phyloP scores from a whole-genome alignment of 2,888 invertebrate species.

The Rhingia campestris region DNA sequence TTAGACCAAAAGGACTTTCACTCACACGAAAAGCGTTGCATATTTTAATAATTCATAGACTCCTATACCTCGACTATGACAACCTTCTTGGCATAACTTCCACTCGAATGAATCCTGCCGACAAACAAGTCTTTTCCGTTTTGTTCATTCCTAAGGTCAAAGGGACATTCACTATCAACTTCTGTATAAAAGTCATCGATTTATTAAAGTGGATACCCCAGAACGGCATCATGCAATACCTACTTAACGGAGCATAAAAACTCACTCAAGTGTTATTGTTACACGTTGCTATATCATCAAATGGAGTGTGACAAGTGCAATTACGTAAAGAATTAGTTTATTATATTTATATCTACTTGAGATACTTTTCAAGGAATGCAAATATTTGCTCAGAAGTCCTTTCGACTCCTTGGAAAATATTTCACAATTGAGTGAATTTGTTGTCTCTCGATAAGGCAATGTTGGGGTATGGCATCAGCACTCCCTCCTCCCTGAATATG shows the following conservation, averaged over 20 bases:
- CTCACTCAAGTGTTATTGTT: constrained; percentile 53
- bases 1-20: no score
- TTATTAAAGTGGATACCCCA: constrained; percentile 30
- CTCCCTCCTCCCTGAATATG: background rate
- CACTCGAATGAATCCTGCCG: no score
- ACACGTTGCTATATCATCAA: constrained; percentile 37
- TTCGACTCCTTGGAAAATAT: constrained; percentile 9
- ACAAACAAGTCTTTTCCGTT: no score
- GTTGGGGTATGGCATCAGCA: no score
- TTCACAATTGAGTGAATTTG: background rate
- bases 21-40: no score
- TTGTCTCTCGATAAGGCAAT: background rate
- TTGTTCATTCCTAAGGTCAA: constrained; percentile 17
- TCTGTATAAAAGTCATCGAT: constrained; percentile 50
- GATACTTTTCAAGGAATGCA: background rate
- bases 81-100: no score
- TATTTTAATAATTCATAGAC: no score
- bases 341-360: constrained; percentile 47
- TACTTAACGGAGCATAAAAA: constrained; percentile 47
- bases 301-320: constrained; percentile 59
- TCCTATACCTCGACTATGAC: no score
- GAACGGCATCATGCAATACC: constrained; percentile 26
- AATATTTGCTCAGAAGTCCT: constrained; percentile 35
- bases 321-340: no score
- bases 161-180: constrained; percentile 6